These are phyloP conservation scores for Drosophila tsacasi DNA, from an alignment of 1,140 invertebrate genomes.

Conservation along the genomic window DNA sequence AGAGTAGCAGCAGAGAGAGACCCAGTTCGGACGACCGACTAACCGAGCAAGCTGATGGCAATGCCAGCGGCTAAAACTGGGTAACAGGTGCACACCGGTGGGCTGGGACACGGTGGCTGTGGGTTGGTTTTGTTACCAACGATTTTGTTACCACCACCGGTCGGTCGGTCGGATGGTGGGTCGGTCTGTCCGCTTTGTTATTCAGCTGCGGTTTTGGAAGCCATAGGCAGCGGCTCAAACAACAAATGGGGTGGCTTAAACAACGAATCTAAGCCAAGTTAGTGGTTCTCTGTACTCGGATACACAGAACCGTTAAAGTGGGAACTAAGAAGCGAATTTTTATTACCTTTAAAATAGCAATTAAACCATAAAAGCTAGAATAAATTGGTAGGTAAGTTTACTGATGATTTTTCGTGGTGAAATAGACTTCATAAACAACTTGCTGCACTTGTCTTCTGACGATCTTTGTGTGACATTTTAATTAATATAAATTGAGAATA, in stretches of 20 bases:
- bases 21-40: constrained; percentile 75
- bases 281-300: constrained; percentile 17
- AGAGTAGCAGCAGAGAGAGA: constrained; percentile 27
- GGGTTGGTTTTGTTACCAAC: constrained; percentile 21
- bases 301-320: not conserved
- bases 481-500: not conserved
- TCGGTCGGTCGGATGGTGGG: constrained; percentile 21
- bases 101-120: constrained; percentile 18
- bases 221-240: constrained; percentile 39
- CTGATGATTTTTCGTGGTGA: no score
- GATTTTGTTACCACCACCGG: constrained; percentile 51
- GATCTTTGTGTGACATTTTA: not conserved
- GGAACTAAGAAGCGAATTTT: not conserved
- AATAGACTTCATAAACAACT: no score
- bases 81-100: constrained; percentile 70
- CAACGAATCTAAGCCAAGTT: constrained; percentile 33
- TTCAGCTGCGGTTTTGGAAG: constrained; percentile 55
- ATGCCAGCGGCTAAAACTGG: constrained; percentile 62
- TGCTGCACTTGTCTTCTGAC: not conserved
- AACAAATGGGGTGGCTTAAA: constrained; percentile 34
- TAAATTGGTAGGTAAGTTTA: not conserved
- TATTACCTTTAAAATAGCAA: not conserved
- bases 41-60: constrained; percentile 55
- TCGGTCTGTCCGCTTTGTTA: constrained; percentile 38
- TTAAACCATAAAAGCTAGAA: not conserved